Base-by-base conservation (phyloP, 2,888 invertebrate species). In the Apantesis nais region DNA sequence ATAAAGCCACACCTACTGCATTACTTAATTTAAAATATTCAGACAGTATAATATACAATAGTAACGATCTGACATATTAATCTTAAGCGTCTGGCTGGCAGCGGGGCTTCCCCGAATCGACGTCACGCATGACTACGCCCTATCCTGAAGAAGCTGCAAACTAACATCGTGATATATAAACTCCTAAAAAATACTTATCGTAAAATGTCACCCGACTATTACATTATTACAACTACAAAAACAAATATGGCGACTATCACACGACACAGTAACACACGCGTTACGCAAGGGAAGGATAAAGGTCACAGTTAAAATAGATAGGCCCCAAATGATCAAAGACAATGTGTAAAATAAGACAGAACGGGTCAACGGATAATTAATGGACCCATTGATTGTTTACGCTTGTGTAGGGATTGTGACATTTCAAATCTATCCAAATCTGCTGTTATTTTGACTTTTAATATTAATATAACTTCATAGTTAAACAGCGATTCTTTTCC, bases 251-350 rank as follows among this genome's bases (percentile, higher is more conserved):
- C 58, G 19, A 16, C 71, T 70, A 31, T 74, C 67, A 71, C 74
- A 82, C 74, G 62, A 74, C 67, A 72, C 70, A 71, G 60, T 81
- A 74, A 69, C 71, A 29, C 16, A 58, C 14, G 16, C 29, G 14
- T 25, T 29, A 16, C 58, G 58, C 71, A 65, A 75, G 71, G 68
- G 72, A 67, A 55, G 44, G 65, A 4, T 48, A 86, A 88, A 88
- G 88, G 88, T 37, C 39, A 58, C 25, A 37, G n/a, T 66, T 55
- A 66, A 55, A 86, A 86, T 85, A 85, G 80, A 78, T 77, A 74
- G 67, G 73, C 78, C 80, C 72, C 77, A 83, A 81, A 80, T 79
- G 80, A 85, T 85, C 82, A 85, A 84, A 84, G 82, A 73, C 76
- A 63, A 63, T 63, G 55, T 66, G n/a, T 48, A 55, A 72, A 72